A percentile compares a stretch with the other conserved stretches of the same genome.
Conservation (phyloP, 2,113 vertebrate species). For the Brienomyrus longianalis region DNA sequence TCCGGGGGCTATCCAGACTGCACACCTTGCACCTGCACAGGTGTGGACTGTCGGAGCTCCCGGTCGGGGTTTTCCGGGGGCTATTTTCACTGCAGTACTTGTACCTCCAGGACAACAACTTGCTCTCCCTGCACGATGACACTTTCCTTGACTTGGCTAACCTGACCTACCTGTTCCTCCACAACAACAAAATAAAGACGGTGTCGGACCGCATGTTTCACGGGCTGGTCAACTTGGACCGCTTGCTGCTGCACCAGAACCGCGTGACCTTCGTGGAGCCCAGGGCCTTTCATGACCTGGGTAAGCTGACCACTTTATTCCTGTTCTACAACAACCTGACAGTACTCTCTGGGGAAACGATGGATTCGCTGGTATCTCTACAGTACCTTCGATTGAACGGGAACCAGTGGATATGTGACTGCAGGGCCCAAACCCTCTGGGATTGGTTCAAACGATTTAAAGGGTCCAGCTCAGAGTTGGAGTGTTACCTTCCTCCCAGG, state of each 20-base stretch:
- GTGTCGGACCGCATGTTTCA: conserved; percentile 86
- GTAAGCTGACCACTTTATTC: conserved; percentile 87
- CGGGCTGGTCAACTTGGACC: conserved; percentile 81
- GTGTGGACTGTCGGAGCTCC: conserved; percentile 84
- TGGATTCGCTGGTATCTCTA: conserved; percentile 76
- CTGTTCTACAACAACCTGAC: conserved; percentile 95
- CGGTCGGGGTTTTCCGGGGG: conserved; percentile 79
- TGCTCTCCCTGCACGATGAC: conserved; percentile 79
- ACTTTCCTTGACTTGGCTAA: conserved; percentile 91
- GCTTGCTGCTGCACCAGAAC: conserved; percentile 90
- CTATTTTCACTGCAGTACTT: conserved; percentile 90
- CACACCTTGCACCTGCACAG: conserved; percentile 90
- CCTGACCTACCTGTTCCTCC: conserved; percentile 92
- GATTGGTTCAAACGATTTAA: conserved; percentile 94
- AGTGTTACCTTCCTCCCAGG: conserved; percentile 73
- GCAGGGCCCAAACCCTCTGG: conserved; percentile 87
- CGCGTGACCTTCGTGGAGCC: conserved; percentile 73
- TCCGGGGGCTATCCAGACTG: conserved; percentile 80
- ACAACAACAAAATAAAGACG: conserved; percentile 88
- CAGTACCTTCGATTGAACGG: conserved; percentile 92
- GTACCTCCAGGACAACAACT: conserved; percentile 90
- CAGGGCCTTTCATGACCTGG: conserved; percentile 78
- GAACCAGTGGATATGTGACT: conserved; percentile 97
- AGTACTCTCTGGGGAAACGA: conserved; percentile 74
- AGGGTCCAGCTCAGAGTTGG: conserved; percentile 88